phyloP scores from a whole-genome alignment of 2,113 vertebrate genomes.

The Rhinolophus sinicus region DNA sequence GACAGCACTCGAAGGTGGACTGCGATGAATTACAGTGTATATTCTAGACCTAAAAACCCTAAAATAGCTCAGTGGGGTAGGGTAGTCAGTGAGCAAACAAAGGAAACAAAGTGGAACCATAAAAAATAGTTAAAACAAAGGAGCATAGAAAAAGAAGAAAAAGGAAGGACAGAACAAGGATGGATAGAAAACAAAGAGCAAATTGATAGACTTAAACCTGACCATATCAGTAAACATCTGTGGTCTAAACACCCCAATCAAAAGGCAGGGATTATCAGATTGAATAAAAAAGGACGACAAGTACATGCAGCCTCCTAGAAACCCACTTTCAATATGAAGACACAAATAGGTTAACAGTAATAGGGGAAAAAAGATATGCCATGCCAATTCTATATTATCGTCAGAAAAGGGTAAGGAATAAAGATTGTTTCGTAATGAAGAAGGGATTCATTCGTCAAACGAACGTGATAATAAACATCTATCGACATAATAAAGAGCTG shows the following conservation, averaged over 20 bases:
- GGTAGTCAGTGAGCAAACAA: background rate
- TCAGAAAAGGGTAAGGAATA: background rate
- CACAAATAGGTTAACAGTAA: too few species aligned
- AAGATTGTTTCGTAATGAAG: background rate
- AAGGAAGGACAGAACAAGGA: background rate
- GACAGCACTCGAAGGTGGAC: background rate
- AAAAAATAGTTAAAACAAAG: background rate
- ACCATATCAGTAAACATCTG: background rate
- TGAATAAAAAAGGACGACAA: background rate
- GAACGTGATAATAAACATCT: background rate
- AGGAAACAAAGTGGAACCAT: background rate
- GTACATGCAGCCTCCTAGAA: background rate
- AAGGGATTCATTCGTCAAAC: background rate
- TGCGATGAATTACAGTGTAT: background rate
- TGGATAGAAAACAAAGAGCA: background rate
- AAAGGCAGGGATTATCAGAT: background rate
- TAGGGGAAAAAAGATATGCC: background rate
- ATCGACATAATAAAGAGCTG: background rate
- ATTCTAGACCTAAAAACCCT: background rate
- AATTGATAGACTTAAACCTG: too few species aligned
- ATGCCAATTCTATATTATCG: background rate
- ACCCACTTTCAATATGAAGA: background rate
- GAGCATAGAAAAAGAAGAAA: background rate
- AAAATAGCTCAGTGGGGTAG: background rate
- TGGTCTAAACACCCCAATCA: background rate